Base-by-base conservation (phyloP, 2,888 invertebrate genomes). In the Chrysomela aeneicollis region DNA sequence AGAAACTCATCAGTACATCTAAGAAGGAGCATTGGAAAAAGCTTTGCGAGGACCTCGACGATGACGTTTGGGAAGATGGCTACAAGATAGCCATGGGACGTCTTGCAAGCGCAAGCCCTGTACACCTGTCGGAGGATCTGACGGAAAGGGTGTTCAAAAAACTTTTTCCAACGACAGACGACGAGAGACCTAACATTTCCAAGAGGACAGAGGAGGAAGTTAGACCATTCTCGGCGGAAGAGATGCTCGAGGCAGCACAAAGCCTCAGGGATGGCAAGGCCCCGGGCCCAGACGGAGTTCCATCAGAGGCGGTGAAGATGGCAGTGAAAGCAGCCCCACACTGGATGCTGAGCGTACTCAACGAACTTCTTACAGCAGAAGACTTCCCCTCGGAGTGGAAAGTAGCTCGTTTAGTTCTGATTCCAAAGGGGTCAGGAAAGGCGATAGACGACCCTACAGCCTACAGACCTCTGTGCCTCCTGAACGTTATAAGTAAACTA, bases 261-360 rank as follows among this genome's bases (percentile, higher is more conserved):
- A 26, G 51, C 26, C 21, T 26, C 10, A 8, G 26, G 22, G 26
- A 26, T 6, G 26, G 26, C 4, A 26, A 26, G 26, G 51, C 51
- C n/a, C 17, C 18, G n/a, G 51, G 22, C 6, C 22, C 15, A 0
- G 69, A 67, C 32, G 53, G 58, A 0, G 22, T 70, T 9, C 59
- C 60, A 2, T 19, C 57, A 2, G 64, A 68, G 47, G 49, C 46
- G 2, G 17, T 65, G 0, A 63, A 55, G 17, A 12, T 17, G 9
- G 50, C 49, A 3, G 57, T 61, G 15, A 54, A 30, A 12, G 12
- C 15, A 9, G n/a, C 19, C 0, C 61, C 62, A 4, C 21, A 64
- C 4, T 2, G 26, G 0, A 22, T 67, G 0, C 9, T 57, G 15
- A 19, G 42, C 0, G 2, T 61, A 0, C 22, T 35, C 6, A 66